Percentiles rank a stretch among this genome's conserved stretches.
Evolutionary conservation across 1,140 invertebrate species (phyloP).

Genomic region (Pteromalus puparum): DNA sequence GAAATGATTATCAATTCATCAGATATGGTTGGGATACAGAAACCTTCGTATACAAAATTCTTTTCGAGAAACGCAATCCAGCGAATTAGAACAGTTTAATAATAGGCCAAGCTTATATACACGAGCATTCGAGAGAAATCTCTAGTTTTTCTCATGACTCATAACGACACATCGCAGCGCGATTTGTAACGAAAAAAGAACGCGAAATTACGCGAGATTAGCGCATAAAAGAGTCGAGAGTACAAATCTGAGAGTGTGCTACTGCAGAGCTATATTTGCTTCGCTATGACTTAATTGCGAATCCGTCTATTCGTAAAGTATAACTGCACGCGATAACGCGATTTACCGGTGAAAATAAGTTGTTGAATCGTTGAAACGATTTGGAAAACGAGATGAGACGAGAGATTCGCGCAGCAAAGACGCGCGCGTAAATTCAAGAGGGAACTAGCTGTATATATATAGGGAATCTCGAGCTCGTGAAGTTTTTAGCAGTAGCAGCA

Average conservation of each 20-base stretch:
- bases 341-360: not conserved
- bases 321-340: not conserved
- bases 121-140: not conserved
- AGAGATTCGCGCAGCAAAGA: constrained; percentile 38
- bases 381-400: not conserved
- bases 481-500: not conserved
- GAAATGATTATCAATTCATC: not conserved
- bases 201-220: not conserved
- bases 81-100: too few relatives aligned
- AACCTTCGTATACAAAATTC: too few relatives aligned
- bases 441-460: not conserved
- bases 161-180: not conserved
- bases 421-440: constrained; percentile 32
- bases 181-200: not conserved
- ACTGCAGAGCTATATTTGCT: not conserved
- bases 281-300: not conserved
- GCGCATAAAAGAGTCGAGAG: not conserved
- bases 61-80: too few relatives aligned
- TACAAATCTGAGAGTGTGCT: not conserved
- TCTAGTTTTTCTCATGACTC: not conserved
- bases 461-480: constrained; percentile 45
- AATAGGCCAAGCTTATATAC: too few relatives aligned
- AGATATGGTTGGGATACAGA: too few relatives aligned
- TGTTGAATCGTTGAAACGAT: not conserved
- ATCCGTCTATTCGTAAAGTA: not conserved